Conservation (phyloP, 2,888 invertebrate species). For the Lamellibrachia satsuma region DNA sequence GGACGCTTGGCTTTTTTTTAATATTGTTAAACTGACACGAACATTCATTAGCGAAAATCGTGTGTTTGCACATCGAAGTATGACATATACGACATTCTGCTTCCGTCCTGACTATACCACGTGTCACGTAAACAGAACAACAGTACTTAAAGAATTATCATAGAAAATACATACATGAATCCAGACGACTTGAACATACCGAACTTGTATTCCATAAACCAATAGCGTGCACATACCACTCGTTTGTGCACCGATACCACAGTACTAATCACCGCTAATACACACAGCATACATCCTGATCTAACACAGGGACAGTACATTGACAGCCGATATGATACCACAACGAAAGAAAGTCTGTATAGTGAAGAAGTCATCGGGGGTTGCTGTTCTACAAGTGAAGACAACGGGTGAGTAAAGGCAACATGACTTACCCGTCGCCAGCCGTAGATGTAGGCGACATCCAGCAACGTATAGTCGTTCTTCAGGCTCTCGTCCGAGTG, state of each 20-base stretch:
- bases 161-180: background rate
- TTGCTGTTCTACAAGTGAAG: background rate
- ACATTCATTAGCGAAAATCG: too few species aligned
- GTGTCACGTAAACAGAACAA: background rate
- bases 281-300: background rate
- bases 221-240: background rate
- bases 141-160: background rate
- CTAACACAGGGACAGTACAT: background rate
- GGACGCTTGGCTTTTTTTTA: too few species aligned
- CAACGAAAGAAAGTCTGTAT: background rate
- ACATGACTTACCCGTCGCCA: conserved; percentile 78
- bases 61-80: too few species aligned
- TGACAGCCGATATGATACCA: background rate
- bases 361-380: background rate
- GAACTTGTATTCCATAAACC: background rate
- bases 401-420: too few species aligned
- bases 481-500: conserved; percentile 86
- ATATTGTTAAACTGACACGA: too few species aligned
- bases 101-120: too few species aligned
- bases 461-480: conserved; percentile 91
- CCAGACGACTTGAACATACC: background rate
- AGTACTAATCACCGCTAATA: background rate
- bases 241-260: background rate
- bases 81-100: too few species aligned
- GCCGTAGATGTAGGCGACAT: conserved; percentile 92